Evolutionary conservation across 2,797 vertebrate species (phyloP), one percentile per base, ranked within the genome.

Genomic region (Rhabdomys pumilio): DNA sequence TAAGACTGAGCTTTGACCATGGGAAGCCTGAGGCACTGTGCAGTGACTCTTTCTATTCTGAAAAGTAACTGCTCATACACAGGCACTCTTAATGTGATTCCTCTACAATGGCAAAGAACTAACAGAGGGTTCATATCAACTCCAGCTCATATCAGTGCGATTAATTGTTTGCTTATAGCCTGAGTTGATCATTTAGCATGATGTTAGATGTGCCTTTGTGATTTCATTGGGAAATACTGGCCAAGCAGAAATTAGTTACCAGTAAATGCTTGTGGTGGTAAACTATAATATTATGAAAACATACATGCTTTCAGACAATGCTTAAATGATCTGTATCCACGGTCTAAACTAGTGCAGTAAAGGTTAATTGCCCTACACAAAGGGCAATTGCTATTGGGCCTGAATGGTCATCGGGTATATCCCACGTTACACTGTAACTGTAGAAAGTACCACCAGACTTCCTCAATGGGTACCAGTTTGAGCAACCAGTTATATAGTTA

Each of bases 161-260:
- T 59, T 84, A 76, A 89, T 95, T 73, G 59, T 72, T 88, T 59
- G 11, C 19, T 82, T 82, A 72, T 86, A 17, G 83, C 72, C 85
- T 91, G 69, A 90, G 31, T 57, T 90, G 29, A 22, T 83, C 61
- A 38, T 79, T 90, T 80, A 69, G 55, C 55, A 65, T 76, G 63
- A 6, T 55, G 29, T 77, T 87, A 83, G n/a, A 63, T 34, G 29
- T 83, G 44, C 55, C 53, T 89, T 63, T 90, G 44, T 10, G 63
- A 67, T 29, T 19, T n/a, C 24, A 10, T 17, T 86, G 44, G 75
- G 19, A 83, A 26, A 85, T 76, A 79, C 50, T 7, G 5, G 76
- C 44, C 91, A 90, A 94, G 73, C n/a, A 94, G 47, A 93, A 94
- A 91, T 93, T 31, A 81, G 50, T 94, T 89, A 13, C 76, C 55